Percentiles rank a stretch among this genome's conserved stretches.
Evolutionary conservation across 2,888 invertebrate species (phyloP).

Genomic region (Drosophila emarginata): DNA sequence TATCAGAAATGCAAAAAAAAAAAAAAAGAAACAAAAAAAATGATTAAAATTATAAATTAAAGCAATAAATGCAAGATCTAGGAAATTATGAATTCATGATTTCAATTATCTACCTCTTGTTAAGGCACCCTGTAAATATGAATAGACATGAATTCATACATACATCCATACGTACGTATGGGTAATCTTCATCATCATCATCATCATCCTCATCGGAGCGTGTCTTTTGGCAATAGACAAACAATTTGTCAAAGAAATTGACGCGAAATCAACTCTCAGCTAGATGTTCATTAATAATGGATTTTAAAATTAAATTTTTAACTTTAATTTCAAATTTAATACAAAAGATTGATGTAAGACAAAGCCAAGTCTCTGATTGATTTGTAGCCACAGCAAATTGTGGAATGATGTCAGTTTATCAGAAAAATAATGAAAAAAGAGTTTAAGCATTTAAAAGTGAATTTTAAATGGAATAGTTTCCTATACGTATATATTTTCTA

Average conservation of each 20-base stretch:
- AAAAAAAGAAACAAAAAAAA: too few relatives aligned
- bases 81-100: too few relatives aligned
- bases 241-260: constrained; percentile 55
- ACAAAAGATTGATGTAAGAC: not conserved
- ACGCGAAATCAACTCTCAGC: constrained; percentile 46
- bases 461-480: too few relatives aligned
- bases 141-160: not conserved
- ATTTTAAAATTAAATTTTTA: constrained; percentile 17
- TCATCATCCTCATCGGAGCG: constrained; percentile 26
- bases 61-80: too few relatives aligned
- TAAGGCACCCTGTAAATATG: not conserved
- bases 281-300: constrained; percentile 53
- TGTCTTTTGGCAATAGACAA: constrained; percentile 30
- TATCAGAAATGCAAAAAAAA: constrained; percentile 20
- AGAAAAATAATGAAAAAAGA: too few relatives aligned
- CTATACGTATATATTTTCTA: too few relatives aligned
- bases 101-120: not conserved
- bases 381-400: not conserved
- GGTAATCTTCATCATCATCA: not conserved
- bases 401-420: too few relatives aligned
- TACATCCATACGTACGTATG: not conserved
- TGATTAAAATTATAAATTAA: too few relatives aligned
- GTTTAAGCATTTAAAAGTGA: too few relatives aligned
- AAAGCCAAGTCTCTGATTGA: not conserved
- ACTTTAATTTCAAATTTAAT: not conserved